Conservation (phyloP, 1,140 invertebrate genomes). For the Ylistrum balloti region DNA sequence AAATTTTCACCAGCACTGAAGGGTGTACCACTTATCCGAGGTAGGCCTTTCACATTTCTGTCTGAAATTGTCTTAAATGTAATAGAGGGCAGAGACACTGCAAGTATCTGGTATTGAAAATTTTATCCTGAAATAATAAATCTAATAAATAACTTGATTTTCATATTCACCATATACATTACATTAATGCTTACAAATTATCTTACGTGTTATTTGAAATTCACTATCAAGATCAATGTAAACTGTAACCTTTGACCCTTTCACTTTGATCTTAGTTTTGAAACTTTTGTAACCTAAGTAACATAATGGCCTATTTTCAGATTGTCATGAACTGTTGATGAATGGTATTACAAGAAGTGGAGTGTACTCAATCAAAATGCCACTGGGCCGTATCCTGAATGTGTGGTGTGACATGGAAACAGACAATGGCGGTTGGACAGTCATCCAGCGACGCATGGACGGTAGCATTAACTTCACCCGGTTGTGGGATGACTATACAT, state of each 20-base stretch:
- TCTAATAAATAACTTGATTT: too few species aligned
- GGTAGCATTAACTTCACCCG: conserved; percentile 92
- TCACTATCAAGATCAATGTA: too few species aligned
- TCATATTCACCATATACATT: too few species aligned
- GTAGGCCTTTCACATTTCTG: conserved; percentile 10
- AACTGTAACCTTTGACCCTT: too few species aligned
- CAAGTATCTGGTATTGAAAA: too few species aligned
- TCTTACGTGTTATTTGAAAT: too few species aligned
- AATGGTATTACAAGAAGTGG: conserved; percentile 80
- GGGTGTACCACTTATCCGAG: conserved; percentile 48
- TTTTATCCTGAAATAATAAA: too few species aligned
- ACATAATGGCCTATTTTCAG: conserved; percentile 62
- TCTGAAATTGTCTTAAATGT: too few species aligned
- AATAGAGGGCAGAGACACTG: too few species aligned
- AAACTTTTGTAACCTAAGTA: too few species aligned
- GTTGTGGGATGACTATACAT: conserved; percentile 96
- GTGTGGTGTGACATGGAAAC: conserved; percentile 90
- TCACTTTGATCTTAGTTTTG: too few species aligned
- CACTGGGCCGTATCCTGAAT: conserved; percentile 85
- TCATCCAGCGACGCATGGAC: conserved; percentile 91
- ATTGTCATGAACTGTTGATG: conserved; percentile 74
- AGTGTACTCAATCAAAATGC: conserved; percentile 89
- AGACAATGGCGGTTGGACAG: conserved; percentile 92
- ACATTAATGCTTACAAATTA: too few species aligned
- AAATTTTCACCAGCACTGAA: conserved; percentile 36